A percentile compares a stretch with the other conserved stretches of the same genome.
Evolutionary conservation across 2,113 vertebrate species (phyloP).

Genomic region (Conger conger): DNA sequence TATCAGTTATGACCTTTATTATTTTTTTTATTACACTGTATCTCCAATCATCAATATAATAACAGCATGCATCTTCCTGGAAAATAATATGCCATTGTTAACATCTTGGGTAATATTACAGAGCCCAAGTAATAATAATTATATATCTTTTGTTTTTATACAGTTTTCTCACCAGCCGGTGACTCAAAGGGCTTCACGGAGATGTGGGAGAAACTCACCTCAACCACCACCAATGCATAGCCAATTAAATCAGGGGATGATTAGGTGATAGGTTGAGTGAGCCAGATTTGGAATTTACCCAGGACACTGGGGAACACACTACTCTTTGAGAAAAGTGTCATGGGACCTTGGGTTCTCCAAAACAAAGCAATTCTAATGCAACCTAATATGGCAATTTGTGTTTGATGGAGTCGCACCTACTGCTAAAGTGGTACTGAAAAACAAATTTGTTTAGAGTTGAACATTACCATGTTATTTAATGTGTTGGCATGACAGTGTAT

Average conservation of each 20-base stretch:
- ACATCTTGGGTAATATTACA: not conserved
- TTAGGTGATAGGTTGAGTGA: too few species aligned
- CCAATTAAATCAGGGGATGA: too few species aligned
- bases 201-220: too few species aligned
- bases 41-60: conserved; percentile 25
- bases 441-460: not conserved
- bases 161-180: too few species aligned
- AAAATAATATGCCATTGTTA: conserved; percentile 20
- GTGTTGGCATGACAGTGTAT: too few species aligned
- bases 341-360: not conserved
- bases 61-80: conserved; percentile 31
- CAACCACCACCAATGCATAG: too few species aligned
- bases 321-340: too few species aligned
- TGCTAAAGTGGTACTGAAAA: not conserved
- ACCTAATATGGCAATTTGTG: not conserved
- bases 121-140: conserved; percentile 2
- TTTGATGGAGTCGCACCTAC: not conserved
- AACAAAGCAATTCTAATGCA: not conserved
- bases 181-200: too few species aligned
- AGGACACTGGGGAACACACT: too few species aligned
- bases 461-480: not conserved
- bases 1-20: conserved; percentile 23
- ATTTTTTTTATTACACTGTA: not conserved
- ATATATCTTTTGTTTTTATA: conserved; percentile 3
- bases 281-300: too few species aligned